phyloP scores from a whole-genome alignment of 2,888 invertebrate genomes.

The Athetis lepigone region DNA sequence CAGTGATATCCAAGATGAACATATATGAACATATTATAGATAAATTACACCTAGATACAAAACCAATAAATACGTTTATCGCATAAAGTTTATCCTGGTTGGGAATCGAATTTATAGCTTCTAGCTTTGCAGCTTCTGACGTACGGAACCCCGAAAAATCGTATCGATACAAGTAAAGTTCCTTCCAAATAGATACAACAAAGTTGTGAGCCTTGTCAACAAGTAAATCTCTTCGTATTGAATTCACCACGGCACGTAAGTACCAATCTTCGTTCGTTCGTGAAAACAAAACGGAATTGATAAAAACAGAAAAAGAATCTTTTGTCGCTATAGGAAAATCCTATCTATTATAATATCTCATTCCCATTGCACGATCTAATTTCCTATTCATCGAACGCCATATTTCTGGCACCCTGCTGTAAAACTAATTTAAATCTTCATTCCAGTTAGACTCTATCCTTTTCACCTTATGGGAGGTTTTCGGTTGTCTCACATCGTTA shows the following conservation, averaged over 20 bases:
- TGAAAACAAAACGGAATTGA: slow-evolving; percentile 64
- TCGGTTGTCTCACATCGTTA: slow-evolving; percentile 34
- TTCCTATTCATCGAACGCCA: slow-evolving; percentile 82
- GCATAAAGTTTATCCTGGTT: no score
- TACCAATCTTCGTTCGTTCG: slow-evolving; percentile 54
- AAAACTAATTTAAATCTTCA: slow-evolving; percentile 60
- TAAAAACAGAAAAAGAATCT: slow-evolving; percentile 61
- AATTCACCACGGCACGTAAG: slow-evolving; percentile 43
- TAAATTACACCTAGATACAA: no score
- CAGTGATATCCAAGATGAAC: no score
- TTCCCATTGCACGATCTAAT: slow-evolving; percentile 80
- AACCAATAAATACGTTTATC: no score
- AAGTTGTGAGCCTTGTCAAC: slow-evolving; percentile 21
- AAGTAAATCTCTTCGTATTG: slow-evolving; percentile 51
- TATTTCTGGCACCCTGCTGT: slow-evolving; percentile 71
- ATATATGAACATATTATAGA: no score
- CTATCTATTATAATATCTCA: slow-evolving; percentile 80
- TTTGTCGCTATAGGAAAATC: slow-evolving; percentile 71
- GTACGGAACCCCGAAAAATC: no score
- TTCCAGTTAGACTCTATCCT: slow-evolving; percentile 48
- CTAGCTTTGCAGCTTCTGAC: no score
- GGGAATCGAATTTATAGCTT: no score
- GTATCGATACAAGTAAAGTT: background rate
- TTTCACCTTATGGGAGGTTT: slow-evolving; percentile 45
- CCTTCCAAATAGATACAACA: background rate